phyloP scores from a whole-genome alignment of 2,888 invertebrate species.

The Artemia sinica region DNA sequence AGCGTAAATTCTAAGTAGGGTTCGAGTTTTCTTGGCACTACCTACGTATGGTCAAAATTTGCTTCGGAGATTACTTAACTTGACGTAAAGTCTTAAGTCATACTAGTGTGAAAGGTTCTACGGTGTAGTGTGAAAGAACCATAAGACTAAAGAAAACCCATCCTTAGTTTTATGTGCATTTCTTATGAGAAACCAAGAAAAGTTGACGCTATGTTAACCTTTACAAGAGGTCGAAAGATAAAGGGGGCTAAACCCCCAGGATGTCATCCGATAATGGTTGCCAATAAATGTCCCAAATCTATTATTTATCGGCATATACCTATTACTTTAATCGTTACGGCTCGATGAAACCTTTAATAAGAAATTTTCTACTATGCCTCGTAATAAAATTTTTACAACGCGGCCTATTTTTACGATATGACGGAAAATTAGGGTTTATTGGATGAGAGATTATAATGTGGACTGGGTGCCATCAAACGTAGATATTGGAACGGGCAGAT shows the following conservation, averaged over 20 bases:
- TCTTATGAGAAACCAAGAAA: background rate
- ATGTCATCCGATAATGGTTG: constrained; percentile 10
- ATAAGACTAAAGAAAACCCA: too few species aligned
- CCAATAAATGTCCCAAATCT: constrained; percentile 10
- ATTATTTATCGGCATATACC: constrained; percentile 13
- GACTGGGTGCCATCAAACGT: constrained; percentile 3
- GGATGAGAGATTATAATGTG: background rate
- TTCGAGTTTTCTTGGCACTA: too few species aligned
- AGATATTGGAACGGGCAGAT: background rate
- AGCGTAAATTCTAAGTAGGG: too few species aligned
- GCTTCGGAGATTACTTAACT: too few species aligned
- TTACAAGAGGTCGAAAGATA: background rate
- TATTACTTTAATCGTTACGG: constrained; percentile 13
- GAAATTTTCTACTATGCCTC: constrained; percentile 4
- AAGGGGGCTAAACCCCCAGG: constrained; percentile 12
- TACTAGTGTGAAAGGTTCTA: too few species aligned
- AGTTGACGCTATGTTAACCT: background rate
- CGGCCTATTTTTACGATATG: constrained; percentile 14
- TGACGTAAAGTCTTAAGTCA: too few species aligned
- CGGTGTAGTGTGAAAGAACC: too few species aligned
- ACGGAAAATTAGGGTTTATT: constrained; percentile 10
- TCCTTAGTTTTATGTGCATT: too few species aligned
- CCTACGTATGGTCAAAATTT: too few species aligned
- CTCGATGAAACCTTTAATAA: constrained; percentile 13
- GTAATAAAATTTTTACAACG: constrained; percentile 2